Conservation (phyloP, 2,113 vertebrate species). For the Channa maculata region DNA sequence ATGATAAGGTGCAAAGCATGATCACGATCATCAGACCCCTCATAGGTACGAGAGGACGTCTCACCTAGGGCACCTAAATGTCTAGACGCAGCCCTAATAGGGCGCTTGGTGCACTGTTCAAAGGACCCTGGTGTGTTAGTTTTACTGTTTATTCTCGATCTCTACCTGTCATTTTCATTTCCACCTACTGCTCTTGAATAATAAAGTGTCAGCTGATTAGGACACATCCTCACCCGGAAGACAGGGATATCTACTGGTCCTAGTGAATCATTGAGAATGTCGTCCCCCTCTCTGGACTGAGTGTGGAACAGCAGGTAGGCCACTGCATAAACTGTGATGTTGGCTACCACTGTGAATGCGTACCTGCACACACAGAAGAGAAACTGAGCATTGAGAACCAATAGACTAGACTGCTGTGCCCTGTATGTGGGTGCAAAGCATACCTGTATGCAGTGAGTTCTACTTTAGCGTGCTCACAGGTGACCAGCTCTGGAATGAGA, state of each 20-base stretch:
- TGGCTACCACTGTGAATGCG: conserved; percentile 94
- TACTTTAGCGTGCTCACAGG: conserved; percentile 90
- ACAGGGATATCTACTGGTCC: conserved; percentile 86
- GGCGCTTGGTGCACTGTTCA: too few relatives aligned
- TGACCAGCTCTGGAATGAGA: conserved; percentile 92
- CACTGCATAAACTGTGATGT: conserved; percentile 88
- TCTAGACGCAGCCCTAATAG: too few relatives aligned
- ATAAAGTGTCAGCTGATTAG: neutral
- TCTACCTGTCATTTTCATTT: too few relatives aligned
- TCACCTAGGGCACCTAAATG: too few relatives aligned
- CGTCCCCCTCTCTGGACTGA: conserved; percentile 66
- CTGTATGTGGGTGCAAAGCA: accelerated
- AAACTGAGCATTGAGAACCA: neutral
- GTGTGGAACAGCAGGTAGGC: conserved; percentile 91
- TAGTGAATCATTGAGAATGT: conserved; percentile 70
- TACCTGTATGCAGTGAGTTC: conserved; percentile 97
- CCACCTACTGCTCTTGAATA: neutral
- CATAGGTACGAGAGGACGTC: too few relatives aligned
- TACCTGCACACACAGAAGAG: conserved; percentile 82
- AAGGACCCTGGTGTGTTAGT: neutral
- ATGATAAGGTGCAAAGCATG: too few relatives aligned
- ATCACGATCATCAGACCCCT: too few relatives aligned
- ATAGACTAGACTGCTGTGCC: neutral
- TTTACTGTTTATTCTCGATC: neutral
- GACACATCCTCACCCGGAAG: conserved; percentile 87